Conservation (phyloP, 2,113 vertebrate genomes). For the Corythornis madagascariensis region DNA sequence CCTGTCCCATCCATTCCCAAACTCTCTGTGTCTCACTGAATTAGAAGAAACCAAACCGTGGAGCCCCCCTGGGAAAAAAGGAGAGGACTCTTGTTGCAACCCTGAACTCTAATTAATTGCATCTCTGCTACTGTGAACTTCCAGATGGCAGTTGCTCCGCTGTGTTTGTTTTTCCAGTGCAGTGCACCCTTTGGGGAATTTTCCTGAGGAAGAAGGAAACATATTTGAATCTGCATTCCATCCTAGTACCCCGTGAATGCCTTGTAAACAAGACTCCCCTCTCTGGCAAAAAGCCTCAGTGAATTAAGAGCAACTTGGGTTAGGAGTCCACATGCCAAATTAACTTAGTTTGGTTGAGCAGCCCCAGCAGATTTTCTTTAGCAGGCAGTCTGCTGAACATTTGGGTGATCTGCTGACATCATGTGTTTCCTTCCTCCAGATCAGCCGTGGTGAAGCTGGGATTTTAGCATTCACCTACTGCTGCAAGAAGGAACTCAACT, state of each 20-base stretch:
- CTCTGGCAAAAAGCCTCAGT: background rate
- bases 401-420: slow-evolving; percentile 23
- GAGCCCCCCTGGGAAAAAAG: background rate
- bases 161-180: background rate
- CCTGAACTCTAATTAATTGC: slow-evolving; percentile 42
- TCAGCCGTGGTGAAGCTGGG: background rate
- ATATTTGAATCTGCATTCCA: slow-evolving; percentile 18
- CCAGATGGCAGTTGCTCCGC: slow-evolving; percentile 27
- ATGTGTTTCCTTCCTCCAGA: background rate
- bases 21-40: background rate
- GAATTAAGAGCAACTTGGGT: slow-evolving; percentile 35
- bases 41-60: background rate
- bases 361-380: slow-evolving; percentile 39
- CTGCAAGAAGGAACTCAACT: background rate
- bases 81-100: background rate
- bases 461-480: background rate
- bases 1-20: background rate
- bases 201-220: background rate
- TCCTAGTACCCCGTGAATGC: background rate
- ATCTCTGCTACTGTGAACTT: slow-evolving; percentile 16
- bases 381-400: slow-evolving; percentile 22
- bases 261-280: slow-evolving; percentile 29
- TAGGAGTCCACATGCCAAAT: slow-evolving; percentile 49
- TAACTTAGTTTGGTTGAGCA: slow-evolving; percentile 8
- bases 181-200: background rate